Conservation (phyloP, 2,888 invertebrate species). For the Tetragonula carbonaria region DNA sequence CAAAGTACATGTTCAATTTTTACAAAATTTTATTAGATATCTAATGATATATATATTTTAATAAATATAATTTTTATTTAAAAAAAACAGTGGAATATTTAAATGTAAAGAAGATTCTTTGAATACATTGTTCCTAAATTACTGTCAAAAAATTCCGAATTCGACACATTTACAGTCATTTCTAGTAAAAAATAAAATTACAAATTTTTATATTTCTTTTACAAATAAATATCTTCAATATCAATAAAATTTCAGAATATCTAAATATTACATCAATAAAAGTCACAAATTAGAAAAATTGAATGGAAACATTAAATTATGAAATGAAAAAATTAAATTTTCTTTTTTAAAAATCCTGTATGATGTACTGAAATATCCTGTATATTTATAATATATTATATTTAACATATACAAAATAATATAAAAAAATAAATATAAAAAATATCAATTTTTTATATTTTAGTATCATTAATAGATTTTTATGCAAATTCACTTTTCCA, state of each 20-base stretch:
- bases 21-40: too few species aligned
- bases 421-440: not conserved
- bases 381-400: too few species aligned
- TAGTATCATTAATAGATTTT: not conserved
- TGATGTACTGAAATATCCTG: too few species aligned
- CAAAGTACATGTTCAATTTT: too few species aligned
- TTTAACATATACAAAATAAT: not conserved
- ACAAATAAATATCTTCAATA: not conserved
- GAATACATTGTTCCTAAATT: not conserved
- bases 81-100: not conserved
- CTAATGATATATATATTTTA: too few species aligned
- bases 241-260: not conserved
- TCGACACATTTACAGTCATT: not conserved
- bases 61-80: too few species aligned
- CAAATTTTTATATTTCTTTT: slow-evolving; percentile 12
- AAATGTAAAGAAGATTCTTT: not conserved
- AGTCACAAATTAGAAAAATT: too few species aligned
- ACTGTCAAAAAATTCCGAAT: not conserved
- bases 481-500: too few species aligned
- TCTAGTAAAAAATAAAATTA: not conserved
- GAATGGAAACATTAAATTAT: too few species aligned
- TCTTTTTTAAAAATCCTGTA: not conserved
- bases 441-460: not conserved
- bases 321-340: too few species aligned
- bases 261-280: not conserved